Base-by-base conservation (phyloP, 1,140 invertebrate genomes). In the Drosophila pallidifrons region DNA sequence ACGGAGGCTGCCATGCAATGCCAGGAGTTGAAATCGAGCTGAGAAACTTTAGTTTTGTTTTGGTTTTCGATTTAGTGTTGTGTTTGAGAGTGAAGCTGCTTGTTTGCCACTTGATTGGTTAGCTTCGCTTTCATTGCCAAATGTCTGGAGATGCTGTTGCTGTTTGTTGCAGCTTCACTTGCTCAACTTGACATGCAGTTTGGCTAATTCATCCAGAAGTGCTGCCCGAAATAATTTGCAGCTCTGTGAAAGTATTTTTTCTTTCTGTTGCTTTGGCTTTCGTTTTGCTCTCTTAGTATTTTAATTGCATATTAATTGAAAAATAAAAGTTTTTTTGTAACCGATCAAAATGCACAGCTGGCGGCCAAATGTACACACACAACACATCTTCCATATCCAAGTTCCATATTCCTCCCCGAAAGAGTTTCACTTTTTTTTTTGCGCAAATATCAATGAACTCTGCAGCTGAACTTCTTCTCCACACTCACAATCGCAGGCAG, bases 221-320 rank as follows among this genome's bases (percentile, higher is more conserved):
- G 83, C 80, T 87, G 83, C 83, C 69, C 82, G 83, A 87, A 87
- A 80, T 87, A 77, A 88, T 80, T 87, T 88, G 77, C 74, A 38
- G 59, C 73, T 80, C 72, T 88, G 82, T 83, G 83, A 87, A 87
- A 87, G 83, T 87, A 77, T 89, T 88, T 88, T 51, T 68, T 15
- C 16, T 58, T 25, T 43, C n/a, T 38, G n/a, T 43, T 51, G 54
- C 60, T 69, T 74, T 66, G 35, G 49, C 57, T 70, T 64, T 75
- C 47, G 52, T 51, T 30, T 69, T 57, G 20, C 57, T 51, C 55
- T 15, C 35, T 49, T 75, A 59, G 67, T 79, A 87, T 79, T 88
- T 87, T 88, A 88, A 88, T 87, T 88, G 83, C 63, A 82, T 89
- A 83, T 87, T 88, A 87, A 87, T 87, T 88, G 80, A 83, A 83